Conservation (phyloP, 2,797 vertebrate genomes). For the Phalanger gymnotis region DNA sequence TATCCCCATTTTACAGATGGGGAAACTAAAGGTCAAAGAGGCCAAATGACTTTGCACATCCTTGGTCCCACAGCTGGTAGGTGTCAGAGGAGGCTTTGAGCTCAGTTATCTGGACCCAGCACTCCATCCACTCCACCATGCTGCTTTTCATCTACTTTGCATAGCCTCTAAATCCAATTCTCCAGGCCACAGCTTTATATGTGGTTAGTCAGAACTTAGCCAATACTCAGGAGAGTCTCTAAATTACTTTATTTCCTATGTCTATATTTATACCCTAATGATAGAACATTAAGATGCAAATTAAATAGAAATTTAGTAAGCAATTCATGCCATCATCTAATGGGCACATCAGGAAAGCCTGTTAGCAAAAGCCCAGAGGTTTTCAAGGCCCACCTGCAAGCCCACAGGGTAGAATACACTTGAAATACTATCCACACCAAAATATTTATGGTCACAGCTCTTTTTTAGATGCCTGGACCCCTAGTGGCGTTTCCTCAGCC, state of each 20-base stretch:
- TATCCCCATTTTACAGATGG: neutral
- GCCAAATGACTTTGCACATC: neutral
- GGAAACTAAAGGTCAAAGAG: neutral
- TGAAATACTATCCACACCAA: slow-evolving; percentile 21
- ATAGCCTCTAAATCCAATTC: neutral
- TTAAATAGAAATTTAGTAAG: slow-evolving; percentile 78
- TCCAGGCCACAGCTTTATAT: neutral
- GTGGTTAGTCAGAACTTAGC: slow-evolving; percentile 18
- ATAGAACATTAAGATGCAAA: slow-evolving; percentile 80
- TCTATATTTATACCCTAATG: slow-evolving; percentile 75
- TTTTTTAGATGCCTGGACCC: neutral
- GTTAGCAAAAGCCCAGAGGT: slow-evolving; percentile 33
- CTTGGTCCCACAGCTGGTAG: neutral
- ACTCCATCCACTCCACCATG: neutral
- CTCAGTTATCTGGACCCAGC: neutral
- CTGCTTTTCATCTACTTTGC: neutral
- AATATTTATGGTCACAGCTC: slow-evolving; percentile 31
- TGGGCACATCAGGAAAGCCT: slow-evolving; percentile 69
- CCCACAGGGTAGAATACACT: slow-evolving; percentile 31
- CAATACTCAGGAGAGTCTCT: slow-evolving; percentile 61
- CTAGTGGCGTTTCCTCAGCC: neutral
- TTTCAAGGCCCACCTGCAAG: slow-evolving; percentile 66
- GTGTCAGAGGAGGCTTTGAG: neutral
- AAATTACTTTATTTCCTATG: slow-evolving; percentile 68
- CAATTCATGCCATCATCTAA: slow-evolving; percentile 76